Conservation (phyloP, 1,140 invertebrate genomes). For the Euwallacea similis region DNA sequence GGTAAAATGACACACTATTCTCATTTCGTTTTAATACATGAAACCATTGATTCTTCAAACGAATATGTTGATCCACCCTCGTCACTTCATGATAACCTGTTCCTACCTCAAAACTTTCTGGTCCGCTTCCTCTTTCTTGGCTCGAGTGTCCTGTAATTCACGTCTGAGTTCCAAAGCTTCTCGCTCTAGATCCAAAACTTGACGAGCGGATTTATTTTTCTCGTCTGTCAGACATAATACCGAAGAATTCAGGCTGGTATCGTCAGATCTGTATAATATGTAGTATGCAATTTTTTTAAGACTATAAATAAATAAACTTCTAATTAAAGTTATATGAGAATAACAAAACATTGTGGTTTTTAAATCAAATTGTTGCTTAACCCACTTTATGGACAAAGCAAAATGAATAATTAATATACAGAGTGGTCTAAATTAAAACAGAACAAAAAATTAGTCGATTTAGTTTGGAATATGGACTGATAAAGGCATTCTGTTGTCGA, state of each 20-base stretch:
- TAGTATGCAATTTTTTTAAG: not conserved
- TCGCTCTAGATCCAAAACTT: slow-evolving; percentile 52
- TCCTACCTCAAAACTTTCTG: slow-evolving; percentile 56
- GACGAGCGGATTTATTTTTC: slow-evolving; percentile 43
- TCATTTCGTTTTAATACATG: too few relatives aligned
- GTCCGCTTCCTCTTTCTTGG: slow-evolving; percentile 58
- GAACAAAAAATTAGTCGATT: too few relatives aligned
- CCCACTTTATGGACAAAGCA: too few relatives aligned
- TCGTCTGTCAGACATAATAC: slow-evolving; percentile 38
- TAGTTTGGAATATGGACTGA: too few relatives aligned
- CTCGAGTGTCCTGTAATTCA: slow-evolving; percentile 57
- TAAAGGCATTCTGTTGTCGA: too few relatives aligned
- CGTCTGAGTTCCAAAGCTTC: slow-evolving; percentile 54
- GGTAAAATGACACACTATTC: too few relatives aligned
- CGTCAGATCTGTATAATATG: slow-evolving; percentile 43
- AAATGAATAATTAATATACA: too few relatives aligned
- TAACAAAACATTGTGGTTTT: not conserved
- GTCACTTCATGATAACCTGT: slow-evolving; percentile 39
- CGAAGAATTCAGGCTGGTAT: slow-evolving; percentile 31
- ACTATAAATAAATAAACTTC: not conserved
- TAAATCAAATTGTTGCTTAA: too few relatives aligned
- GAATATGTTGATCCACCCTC: too few relatives aligned
- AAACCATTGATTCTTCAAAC: too few relatives aligned
- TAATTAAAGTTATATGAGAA: not conserved
- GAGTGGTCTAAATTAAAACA: too few relatives aligned